Base-by-base conservation (phyloP, 2,888 invertebrate genomes). In the Andrena fulva region DNA sequence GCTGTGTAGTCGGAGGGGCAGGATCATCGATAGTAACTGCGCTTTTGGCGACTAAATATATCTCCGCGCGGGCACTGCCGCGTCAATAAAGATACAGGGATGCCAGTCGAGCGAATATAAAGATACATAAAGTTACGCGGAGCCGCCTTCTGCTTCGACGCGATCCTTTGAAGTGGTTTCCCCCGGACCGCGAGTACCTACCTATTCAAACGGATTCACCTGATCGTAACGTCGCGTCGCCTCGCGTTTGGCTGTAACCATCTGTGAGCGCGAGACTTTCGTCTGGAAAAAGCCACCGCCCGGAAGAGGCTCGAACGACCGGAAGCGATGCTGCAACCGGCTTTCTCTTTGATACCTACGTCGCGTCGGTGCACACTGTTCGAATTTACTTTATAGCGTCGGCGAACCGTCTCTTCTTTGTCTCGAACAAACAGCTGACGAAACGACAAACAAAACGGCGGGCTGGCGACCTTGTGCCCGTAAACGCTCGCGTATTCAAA, bases 221-320 rank as follows among this genome's bases (percentile, higher is more conserved):
- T 90, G 90, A 91, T 91, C 89, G 88, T 89, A 90, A 89, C 87
- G 88, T 79, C 81, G 42, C 42, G 12, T 42, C 42, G 42, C 12
- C 12, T 12, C 42, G 29, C 29, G 29, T 29, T 29, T 29, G 80
- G 86, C 89, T 87, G 85, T 90, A 89, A 92, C 87, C 68, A 71
- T 52, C 54, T 42, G 76, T 50, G 72, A 71, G 20, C 20, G 8
- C 54, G 79, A 1, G 42, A 62, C 72, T 70, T 68, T 76, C 31
- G 62, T 69, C 59, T 66, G 66, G 81, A 77, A 82, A 77, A 74
- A 68, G 77, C 68, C 59, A 12, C 64, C 69, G 60, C 29, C 76
- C 76, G 86, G 86, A 90, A 87, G 77, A 85, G 81, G 35, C 16
- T 24, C 79, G 78, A 90, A 90, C 91, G 91, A 90, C 90, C 91